These are phyloP conservation scores for Myxocyprinus asiaticus DNA, from an alignment of 2,113 vertebrate species.

Conservation along the genomic window DNA sequence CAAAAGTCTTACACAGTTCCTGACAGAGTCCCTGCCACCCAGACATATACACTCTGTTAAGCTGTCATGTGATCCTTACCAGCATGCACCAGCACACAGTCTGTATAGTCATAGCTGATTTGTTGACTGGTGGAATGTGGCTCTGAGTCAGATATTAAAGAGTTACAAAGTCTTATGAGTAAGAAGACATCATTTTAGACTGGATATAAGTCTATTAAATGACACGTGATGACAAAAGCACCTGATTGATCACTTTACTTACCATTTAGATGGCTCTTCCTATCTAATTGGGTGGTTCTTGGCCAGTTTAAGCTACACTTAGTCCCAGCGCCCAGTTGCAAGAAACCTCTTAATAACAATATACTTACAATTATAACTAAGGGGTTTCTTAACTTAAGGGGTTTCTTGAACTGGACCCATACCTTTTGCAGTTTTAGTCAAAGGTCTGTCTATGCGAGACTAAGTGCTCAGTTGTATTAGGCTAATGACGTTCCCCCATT, in stretches of 20 bases:
- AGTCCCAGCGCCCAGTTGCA: too few relatives aligned
- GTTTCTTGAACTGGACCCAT: too few relatives aligned
- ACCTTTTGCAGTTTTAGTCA: too few relatives aligned
- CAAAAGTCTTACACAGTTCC: constrained; percentile 7
- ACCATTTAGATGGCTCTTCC: too few relatives aligned
- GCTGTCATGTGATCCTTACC: constrained; percentile 25
- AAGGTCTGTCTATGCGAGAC: too few relatives aligned
- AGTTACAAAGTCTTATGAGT: not conserved
- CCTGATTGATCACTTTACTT: too few relatives aligned
- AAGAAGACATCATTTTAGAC: not conserved
- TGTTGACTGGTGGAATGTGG: not conserved
- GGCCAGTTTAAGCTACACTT: not conserved
- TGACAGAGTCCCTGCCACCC: constrained; percentile 24
- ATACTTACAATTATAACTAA: too few relatives aligned
- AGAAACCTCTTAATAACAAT: too few relatives aligned
- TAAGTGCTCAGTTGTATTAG: too few relatives aligned
- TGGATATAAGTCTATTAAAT: not conserved
- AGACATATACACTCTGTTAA: not conserved
- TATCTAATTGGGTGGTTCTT: not conserved
- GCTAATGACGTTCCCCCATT: too few relatives aligned
- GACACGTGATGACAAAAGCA: too few relatives aligned
- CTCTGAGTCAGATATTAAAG: not conserved
- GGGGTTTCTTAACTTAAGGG: too few relatives aligned
- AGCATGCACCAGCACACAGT: constrained; percentile 33
- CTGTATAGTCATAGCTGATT: not conserved